Percentiles rank a stretch among this genome's conserved stretches.
These are phyloP conservation scores for zebrafish (Danio rerio) DNA, from an alignment of 2,113 vertebrate genomes.

Conservation along the genomic window DNA sequence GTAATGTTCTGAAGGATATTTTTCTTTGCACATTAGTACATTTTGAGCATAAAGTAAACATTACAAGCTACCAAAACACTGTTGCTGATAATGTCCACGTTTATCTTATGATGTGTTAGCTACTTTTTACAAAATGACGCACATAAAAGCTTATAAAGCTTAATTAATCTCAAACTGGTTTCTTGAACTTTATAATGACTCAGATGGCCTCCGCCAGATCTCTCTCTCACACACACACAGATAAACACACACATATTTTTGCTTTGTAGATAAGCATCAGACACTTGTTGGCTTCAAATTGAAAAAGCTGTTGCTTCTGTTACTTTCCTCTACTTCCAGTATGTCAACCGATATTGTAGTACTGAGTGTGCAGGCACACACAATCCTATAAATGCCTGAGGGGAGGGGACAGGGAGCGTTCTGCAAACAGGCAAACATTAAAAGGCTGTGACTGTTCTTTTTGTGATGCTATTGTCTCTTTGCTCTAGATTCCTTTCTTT, in stretches of 20 bases:
- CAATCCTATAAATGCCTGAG: not conserved
- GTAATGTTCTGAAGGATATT: too few species aligned
- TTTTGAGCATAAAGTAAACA: too few species aligned
- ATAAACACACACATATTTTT: not conserved
- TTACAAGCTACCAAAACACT: too few species aligned
- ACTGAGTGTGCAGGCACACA: not conserved
- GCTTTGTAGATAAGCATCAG: not conserved
- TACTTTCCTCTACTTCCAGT: not conserved
- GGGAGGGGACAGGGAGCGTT: not conserved
- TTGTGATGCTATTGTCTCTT: conserved; percentile 38
- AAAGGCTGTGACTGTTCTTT: conserved; percentile 5
- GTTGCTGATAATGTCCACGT: too few species aligned
- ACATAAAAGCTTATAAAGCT: too few species aligned
- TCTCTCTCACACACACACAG: too few species aligned
- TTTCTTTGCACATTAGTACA: too few species aligned
- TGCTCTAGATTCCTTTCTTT: conserved; percentile 34
- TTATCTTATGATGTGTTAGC: too few species aligned
- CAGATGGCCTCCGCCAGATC: too few species aligned
- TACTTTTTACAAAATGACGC: too few species aligned
- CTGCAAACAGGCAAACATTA: conserved; percentile 18
- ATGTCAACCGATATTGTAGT: not conserved
- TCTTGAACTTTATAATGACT: too few species aligned
- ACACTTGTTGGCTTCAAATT: not conserved
- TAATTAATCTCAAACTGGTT: too few species aligned
- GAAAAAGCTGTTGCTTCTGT: not conserved